These are phyloP conservation scores for Marronus borbonicus DNA, from an alignment of 2,888 invertebrate species.

Conservation along the genomic window DNA sequence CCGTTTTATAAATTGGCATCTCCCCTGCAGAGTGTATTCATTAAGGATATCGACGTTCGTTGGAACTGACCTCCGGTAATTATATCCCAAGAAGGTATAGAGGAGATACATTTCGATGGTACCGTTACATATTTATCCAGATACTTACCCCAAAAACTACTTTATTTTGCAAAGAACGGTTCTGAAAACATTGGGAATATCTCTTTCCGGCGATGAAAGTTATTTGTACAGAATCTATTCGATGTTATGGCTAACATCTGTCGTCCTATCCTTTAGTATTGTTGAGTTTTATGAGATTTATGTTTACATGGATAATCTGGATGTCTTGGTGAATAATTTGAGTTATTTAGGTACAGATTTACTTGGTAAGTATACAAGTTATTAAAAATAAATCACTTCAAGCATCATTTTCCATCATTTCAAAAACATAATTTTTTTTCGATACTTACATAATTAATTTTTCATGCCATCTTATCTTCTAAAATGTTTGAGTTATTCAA, in stretches of 20 bases:
- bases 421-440: no score
- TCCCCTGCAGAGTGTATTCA: background rate
- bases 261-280: slow-evolving; percentile 46
- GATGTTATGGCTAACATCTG: slow-evolving; percentile 43
- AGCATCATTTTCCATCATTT: no score
- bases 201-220: slow-evolving; percentile 41
- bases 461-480: no score
- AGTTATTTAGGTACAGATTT: slow-evolving; percentile 51
- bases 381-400: no score
- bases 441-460: no score
- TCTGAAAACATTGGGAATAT: slow-evolving; percentile 45
- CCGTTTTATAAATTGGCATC: background rate
- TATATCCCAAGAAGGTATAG: background rate
- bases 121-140: slow-evolving; percentile 16
- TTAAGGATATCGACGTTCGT: background rate
- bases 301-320: slow-evolving; percentile 46
- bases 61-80: no score
- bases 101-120: background rate
- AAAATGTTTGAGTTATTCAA: no score
- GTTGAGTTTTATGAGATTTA: slow-evolving; percentile 51
- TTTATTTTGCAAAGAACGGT: slow-evolving; percentile 44
- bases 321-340: slow-evolving; percentile 49
- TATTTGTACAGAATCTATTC: slow-evolving; percentile 42
- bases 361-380: slow-evolving; percentile 37
- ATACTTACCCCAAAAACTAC: slow-evolving; percentile 38